phyloP scores from a whole-genome alignment of 2,888 invertebrate species.

The Drosophila recens region DNA sequence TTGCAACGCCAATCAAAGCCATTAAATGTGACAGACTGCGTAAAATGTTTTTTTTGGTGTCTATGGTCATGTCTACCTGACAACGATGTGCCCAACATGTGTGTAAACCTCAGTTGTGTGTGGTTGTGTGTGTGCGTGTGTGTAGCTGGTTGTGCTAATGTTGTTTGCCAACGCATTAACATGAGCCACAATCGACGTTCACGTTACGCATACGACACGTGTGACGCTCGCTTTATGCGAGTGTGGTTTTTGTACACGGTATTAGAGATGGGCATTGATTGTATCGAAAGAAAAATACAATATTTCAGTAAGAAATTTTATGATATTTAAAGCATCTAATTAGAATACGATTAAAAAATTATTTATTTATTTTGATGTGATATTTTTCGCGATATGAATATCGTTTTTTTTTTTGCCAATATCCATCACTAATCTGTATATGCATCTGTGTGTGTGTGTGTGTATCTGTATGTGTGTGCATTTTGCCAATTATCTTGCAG shows the following conservation, averaged over 20 bases:
- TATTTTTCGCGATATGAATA: background rate
- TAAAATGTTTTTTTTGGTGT: conserved; percentile 55
- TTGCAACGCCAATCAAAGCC: conserved; percentile 67
- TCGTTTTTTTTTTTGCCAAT: background rate
- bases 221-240: conserved; percentile 29
- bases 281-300: background rate
- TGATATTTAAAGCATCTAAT: background rate
- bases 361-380: background rate
- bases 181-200: conserved; percentile 45
- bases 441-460: conserved; percentile 9
- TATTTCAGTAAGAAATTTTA: background rate
- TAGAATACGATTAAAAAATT: background rate
- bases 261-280: background rate
- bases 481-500: conserved; percentile 72
- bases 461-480: conserved; percentile 23
- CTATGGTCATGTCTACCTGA: conserved; percentile 59
- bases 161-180: conserved; percentile 80
- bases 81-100: conserved; percentile 28
- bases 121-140: conserved; percentile 11
- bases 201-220: conserved; percentile 76
- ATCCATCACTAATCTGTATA: background rate
- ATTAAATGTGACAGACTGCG: conserved; percentile 66
- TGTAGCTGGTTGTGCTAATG: conserved; percentile 53
- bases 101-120: conserved; percentile 21
- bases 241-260: conserved; percentile 12